Base-by-base conservation (phyloP, 2,888 invertebrate species). In the Lasioglossum leucozonium region DNA sequence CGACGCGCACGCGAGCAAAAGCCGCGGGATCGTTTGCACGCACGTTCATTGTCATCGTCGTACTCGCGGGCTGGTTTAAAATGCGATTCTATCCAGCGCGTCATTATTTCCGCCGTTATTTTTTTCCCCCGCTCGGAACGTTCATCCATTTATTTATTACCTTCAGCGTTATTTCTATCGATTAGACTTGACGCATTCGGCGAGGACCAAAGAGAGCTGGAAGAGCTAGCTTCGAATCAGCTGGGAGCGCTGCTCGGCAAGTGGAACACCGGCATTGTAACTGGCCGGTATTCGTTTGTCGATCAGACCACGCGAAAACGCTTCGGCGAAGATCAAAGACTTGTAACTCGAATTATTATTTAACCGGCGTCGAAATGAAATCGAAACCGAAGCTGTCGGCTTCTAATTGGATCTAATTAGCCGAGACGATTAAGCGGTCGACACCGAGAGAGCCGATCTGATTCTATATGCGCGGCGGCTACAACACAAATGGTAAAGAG, bases 1-100 rank as follows among this genome's bases (percentile, higher is more conserved):
- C 72, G 74, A 65, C 37, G 83, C 72, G 72, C 83, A 82, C 84
- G 83, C 84, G 62, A 72, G 37, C 51, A 71, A 13, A n/a, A 71
- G 18, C 69, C 58, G 72, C 44, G 74, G 18, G 18, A 77, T 77
- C 73, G 82, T 74, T 82, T 44, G 58, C 42, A n/a, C 77, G 69
- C 18, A 34, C 22, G 34, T 37, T 11, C 34, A 67, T 67, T 67
- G 65, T 37, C 65, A 22, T 4, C 22, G 10, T 22, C 65, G 65
- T 22, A 6, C 62, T 0, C 13, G 62, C 62, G 62, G 26, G 26
- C 30, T 62, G 16, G 30, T 62, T 62, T 62, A 62, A 62, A 62
- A 62, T 30, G 62, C 30, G 62, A 62, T 62, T 62, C 62, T 30
- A 62, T 62, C 30, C 30, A 2, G 13, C 34, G 16, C 62, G 5